These are phyloP conservation scores for Parasteatoda lunata DNA, from an alignment of 2,888 invertebrate species.

Conservation along the genomic window DNA sequence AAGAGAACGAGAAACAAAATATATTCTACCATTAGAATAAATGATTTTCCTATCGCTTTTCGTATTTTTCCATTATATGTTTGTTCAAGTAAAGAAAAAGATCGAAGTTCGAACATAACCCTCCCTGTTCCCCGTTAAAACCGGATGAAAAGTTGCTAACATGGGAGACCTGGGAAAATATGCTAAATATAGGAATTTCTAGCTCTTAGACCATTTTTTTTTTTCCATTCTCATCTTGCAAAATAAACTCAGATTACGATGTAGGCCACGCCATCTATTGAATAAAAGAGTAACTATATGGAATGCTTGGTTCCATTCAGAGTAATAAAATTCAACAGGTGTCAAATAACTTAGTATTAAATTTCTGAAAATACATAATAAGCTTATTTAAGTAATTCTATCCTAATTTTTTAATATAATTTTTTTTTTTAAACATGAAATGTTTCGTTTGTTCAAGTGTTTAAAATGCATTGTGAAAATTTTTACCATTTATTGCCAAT, in stretches of 20 bases:
- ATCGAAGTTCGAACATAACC: neutral
- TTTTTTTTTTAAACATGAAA: neutral
- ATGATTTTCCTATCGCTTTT: neutral
- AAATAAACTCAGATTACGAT: neutral
- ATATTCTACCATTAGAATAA: slow-evolving; percentile 32
- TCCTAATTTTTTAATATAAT: neutral
- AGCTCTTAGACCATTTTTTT: slow-evolving; percentile 7
- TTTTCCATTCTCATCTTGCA: slow-evolving; percentile 12
- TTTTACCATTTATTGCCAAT: neutral
- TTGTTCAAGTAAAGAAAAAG: neutral
- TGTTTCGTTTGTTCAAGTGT: neutral
- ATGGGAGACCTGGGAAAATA: slow-evolving; percentile 58
- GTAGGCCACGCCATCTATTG: slow-evolving; percentile 28
- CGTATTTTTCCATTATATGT: neutral
- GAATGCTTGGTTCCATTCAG: neutral
- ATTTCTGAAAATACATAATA: neutral
- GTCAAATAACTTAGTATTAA: neutral
- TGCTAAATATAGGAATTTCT: slow-evolving; percentile 60
- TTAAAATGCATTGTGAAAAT: neutral
- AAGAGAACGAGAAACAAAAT: neutral
- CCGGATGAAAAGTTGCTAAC: slow-evolving; percentile 18
- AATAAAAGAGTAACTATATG: neutral
- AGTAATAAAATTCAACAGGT: neutral
- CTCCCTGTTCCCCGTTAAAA: neutral
- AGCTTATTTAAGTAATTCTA: too few species aligned